Conservation (phyloP, 2,797 vertebrate species). For the Pachyuromys duprasi region DNA sequence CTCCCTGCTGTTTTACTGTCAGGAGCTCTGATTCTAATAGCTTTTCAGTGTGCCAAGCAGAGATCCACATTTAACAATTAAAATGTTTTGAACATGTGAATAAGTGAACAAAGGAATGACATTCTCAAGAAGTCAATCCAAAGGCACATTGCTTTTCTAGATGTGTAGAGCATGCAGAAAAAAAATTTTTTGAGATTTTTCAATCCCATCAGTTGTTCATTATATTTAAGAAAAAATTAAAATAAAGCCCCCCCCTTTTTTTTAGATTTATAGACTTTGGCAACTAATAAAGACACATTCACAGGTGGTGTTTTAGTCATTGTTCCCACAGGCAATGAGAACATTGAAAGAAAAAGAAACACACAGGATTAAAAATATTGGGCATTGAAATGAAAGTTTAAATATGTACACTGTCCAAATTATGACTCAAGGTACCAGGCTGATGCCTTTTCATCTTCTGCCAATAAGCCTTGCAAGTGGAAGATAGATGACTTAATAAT, state of each 20-base stretch:
- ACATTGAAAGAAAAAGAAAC: conserved; percentile 47
- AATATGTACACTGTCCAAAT: conserved; percentile 59
- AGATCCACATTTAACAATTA: neutral
- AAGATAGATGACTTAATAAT: conserved; percentile 60
- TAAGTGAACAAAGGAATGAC: neutral
- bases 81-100: neutral
- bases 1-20: neutral
- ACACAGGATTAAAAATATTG: conserved; percentile 58
- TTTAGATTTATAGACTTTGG: conserved; percentile 10
- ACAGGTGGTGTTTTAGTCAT: conserved; percentile 71
- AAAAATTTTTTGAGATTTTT: neutral
- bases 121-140: neutral
- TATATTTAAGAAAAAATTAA: neutral
- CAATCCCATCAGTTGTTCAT: neutral
- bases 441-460: conserved; percentile 58
- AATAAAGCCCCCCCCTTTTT: neutral
- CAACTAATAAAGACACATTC: conserved; percentile 62
- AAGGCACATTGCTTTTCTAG: neutral
- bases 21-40: neutral
- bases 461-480: conserved; percentile 58
- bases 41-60: neutral
- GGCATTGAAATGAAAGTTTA: conserved; percentile 62
- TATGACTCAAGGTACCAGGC: conserved; percentile 70
- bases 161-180: neutral
- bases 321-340: conserved; percentile 58